These are phyloP conservation scores for Trissoscelio sp. DNA, from an alignment of 2,888 invertebrate genomes.

Conservation along the genomic window DNA sequence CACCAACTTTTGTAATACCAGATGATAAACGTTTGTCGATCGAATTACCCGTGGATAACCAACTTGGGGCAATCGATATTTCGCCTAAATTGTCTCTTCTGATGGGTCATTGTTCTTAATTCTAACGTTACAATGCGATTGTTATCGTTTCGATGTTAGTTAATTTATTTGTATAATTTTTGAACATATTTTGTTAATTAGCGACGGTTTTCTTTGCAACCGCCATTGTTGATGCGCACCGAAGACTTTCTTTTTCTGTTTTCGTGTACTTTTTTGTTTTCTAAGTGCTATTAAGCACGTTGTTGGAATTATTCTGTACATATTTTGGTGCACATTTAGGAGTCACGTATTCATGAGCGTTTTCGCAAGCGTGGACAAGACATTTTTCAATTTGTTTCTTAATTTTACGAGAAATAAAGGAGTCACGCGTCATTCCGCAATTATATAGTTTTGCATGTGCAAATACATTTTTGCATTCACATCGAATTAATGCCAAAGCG, in stretches of 20 bases:
- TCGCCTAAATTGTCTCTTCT: not conserved
- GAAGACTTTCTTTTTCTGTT: not conserved
- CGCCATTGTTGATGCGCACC: constrained; percentile 9
- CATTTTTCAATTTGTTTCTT: constrained; percentile 9
- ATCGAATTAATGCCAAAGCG: constrained; percentile 78
- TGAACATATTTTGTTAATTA: constrained; percentile 15
- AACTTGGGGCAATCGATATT: not conserved
- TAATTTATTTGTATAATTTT: constrained; percentile 61
- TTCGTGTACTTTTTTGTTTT: constrained; percentile 14
- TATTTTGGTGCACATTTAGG: constrained; percentile 25
- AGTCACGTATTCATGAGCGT: constrained; percentile 10
- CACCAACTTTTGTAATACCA: constrained; percentile 16
- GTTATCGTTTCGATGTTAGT: constrained; percentile 48
- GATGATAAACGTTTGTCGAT: not conserved
- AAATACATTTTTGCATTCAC: constrained; percentile 67
- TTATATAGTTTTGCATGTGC: constrained; percentile 50
- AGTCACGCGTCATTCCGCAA: constrained; percentile 44
- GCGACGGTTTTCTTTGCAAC: not conserved
- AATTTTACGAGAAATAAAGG: constrained; percentile 22
- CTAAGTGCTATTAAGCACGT: constrained; percentile 68
- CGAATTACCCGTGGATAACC: not conserved
- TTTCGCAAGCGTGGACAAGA: constrained; percentile 2
- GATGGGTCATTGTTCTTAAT: constrained; percentile 3
- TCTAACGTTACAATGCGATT: constrained; percentile 16
- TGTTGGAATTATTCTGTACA: constrained; percentile 57